These are phyloP conservation scores for Himalopsyche kuldschensis DNA, from an alignment of 2,888 invertebrate species.

Conservation along the genomic window DNA sequence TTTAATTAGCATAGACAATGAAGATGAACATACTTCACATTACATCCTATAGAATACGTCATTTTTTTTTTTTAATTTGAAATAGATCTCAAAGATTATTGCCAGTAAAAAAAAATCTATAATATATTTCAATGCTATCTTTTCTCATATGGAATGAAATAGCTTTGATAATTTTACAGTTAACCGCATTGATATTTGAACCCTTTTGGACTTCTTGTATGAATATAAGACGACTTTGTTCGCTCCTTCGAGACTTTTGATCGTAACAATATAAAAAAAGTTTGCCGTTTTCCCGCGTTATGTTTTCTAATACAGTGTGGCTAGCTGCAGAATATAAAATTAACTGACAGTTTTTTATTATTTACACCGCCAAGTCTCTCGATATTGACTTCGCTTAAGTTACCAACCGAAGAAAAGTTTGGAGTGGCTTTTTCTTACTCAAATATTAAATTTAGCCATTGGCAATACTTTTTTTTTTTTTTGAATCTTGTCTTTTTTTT, in stretches of 20 bases:
- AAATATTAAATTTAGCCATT: background rate
- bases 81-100: too few relatives aligned
- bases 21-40: too few relatives aligned
- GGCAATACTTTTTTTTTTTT: background rate
- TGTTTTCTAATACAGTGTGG: background rate
- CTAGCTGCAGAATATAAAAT: background rate
- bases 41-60: too few relatives aligned
- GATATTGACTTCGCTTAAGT: background rate
- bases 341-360: background rate
- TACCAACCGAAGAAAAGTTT: background rate
- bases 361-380: background rate
- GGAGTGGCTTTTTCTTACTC: background rate
- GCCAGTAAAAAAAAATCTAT: too few relatives aligned
- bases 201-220: background rate
- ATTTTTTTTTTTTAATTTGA: too few relatives aligned
- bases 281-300: background rate
- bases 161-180: too few relatives aligned
- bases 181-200: background rate
- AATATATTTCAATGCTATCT: too few relatives aligned
- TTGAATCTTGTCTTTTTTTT: too few relatives aligned
- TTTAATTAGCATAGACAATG: too few relatives aligned
- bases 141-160: too few relatives aligned
- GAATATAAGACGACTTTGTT: background rate
- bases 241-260: background rate
- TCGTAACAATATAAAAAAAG: background rate